Evolutionary conservation across 2,888 invertebrate genomes (phyloP).

Genomic region (Metopia argyrocephala): DNA sequence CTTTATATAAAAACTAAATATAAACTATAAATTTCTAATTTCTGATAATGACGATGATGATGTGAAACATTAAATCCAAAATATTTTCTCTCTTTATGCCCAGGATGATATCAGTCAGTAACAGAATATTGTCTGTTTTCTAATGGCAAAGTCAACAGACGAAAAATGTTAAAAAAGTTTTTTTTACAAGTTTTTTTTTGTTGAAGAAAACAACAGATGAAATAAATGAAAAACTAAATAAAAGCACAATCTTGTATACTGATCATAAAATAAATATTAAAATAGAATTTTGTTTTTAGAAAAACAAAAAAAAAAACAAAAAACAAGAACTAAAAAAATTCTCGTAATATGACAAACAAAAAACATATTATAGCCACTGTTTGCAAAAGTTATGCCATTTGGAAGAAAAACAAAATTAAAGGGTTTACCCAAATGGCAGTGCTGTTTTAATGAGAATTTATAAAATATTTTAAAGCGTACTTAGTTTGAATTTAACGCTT

Average conservation of each 20-base stretch:
- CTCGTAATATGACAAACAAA: not conserved
- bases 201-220: too few species aligned
- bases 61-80: too few species aligned
- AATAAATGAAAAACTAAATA: not conserved
- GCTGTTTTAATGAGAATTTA: too few species aligned
- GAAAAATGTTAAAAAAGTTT: not conserved
- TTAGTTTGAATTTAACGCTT: too few species aligned
- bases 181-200: not conserved
- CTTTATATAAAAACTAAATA: too few species aligned
- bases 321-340: not conserved
- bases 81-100: too few species aligned
- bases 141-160: not conserved
- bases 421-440: too few species aligned
- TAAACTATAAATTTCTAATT: too few species aligned
- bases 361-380: not conserved
- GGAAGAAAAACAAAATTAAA: not conserved
- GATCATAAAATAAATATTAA: not conserved
- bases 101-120: not conserved
- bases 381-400: not conserved
- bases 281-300: not conserved
- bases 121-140: not conserved
- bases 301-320: not conserved
- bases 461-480: too few species aligned
- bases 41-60: slow-evolving; percentile 9
- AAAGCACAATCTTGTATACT: not conserved